phyloP scores from a whole-genome alignment of 2,113 vertebrate species.

The Cisticola juncidis region DNA sequence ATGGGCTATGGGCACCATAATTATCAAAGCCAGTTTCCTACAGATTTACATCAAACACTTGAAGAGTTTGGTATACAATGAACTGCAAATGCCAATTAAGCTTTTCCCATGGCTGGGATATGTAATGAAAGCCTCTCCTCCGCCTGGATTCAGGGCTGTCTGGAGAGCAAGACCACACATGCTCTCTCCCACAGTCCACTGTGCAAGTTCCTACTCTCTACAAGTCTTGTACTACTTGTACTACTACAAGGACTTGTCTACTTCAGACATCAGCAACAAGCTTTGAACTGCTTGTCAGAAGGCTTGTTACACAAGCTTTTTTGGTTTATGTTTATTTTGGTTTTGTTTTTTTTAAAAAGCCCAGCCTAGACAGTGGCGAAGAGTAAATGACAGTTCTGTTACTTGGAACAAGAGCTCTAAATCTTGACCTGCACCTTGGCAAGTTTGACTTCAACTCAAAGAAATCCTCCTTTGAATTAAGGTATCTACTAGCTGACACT shows the following conservation, averaged over 20 bases:
- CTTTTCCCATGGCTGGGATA: slow-evolving; percentile 34
- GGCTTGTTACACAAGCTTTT: not conserved
- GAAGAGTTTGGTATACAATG: not conserved
- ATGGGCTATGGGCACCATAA: not conserved
- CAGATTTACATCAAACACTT: slow-evolving; percentile 51
- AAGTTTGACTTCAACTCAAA: not conserved
- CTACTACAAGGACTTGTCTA: not conserved
- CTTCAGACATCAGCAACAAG: not conserved
- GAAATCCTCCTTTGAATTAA: not conserved
- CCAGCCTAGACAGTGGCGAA: not conserved
- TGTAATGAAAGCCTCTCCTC: not conserved
- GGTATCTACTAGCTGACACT: not conserved
- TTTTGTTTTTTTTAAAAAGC: not conserved
- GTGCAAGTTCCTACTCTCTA: not conserved
- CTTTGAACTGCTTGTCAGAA: not conserved
- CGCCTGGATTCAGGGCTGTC: not conserved
- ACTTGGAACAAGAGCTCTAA: not conserved
- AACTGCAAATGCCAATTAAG: slow-evolving; percentile 14
- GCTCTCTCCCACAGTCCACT: not conserved
- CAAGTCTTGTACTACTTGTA: not conserved
- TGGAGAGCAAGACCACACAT: slow-evolving; percentile 37
- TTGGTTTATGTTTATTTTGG: not conserved
- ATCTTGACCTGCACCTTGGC: not conserved
- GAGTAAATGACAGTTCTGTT: not conserved
- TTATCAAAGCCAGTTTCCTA: slow-evolving; percentile 49